Conservation (phyloP, 2,888 invertebrate genomes). For the Euphydryas editha region DNA sequence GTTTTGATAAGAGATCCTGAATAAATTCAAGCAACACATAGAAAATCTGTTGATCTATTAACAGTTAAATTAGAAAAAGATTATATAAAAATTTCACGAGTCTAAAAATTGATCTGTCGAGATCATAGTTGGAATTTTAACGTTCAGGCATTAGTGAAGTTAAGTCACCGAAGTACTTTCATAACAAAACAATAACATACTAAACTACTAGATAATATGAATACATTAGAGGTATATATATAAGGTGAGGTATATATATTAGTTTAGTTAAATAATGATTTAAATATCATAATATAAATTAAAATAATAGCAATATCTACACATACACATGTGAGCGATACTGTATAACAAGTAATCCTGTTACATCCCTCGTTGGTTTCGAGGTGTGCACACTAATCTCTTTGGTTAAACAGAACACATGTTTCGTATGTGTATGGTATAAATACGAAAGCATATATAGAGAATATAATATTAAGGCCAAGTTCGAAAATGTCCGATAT, state of each 20-base stretch:
- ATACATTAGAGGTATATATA: too few relatives aligned
- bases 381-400: slow-evolving; percentile 57
- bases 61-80: too few relatives aligned
- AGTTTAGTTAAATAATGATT: not conserved
- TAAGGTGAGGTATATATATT: too few relatives aligned
- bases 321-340: slow-evolving; percentile 15
- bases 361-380: slow-evolving; percentile 47
- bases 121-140: too few relatives aligned
- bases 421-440: slow-evolving; percentile 41
- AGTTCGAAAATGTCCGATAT: not conserved
- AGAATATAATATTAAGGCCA: not conserved
- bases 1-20: not conserved
- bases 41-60: too few relatives aligned
- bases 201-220: too few relatives aligned
- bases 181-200: too few relatives aligned
- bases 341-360: slow-evolving; percentile 44
- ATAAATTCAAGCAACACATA: too few relatives aligned
- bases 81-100: too few relatives aligned
- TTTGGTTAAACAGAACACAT: slow-evolving; percentile 60
- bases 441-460: slow-evolving; percentile 12
- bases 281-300: slow-evolving; percentile 1
- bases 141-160: too few relatives aligned
- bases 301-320: not conserved
- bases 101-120: too few relatives aligned
- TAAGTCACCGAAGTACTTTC: too few relatives aligned